Base-by-base conservation (phyloP, 2,888 invertebrate genomes). In the Phanerotoma sp. region DNA sequence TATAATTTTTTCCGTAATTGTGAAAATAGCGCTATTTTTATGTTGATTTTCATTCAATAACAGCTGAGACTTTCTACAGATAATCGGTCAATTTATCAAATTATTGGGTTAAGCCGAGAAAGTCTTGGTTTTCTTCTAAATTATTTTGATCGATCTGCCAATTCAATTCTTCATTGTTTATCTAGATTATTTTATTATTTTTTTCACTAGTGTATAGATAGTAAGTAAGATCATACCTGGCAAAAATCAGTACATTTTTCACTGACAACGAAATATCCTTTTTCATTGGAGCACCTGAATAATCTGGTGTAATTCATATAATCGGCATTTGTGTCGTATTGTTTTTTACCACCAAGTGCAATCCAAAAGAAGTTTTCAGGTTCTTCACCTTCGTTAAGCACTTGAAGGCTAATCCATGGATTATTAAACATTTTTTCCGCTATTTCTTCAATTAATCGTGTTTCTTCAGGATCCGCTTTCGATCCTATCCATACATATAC, bases 351-450 rank as follows among this genome's bases (percentile, higher is more conserved):
- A 51, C 93, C 93, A 25, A 96, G 81, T n/a, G 89, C 96, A 38
- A 95, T 89, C 97, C 97, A 98, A 81, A 97, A 97, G 83, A 97
- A 97, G 74, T 96, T 96, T 73, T 97, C 96, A 0, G 97, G 96
- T 77, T 98, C 98, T 73, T 93, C 93, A 13, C 96, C 96, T 80
- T 97, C 97, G 54, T 87, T 87, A 48, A 96, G 77, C 13, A 93
- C 86, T 86, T 93, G 81, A n/a, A 82, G 72, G 54, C 81, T 81
- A 61, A 81, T 81, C 79, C 79, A 80, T 13, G 80, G 78, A 81
- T 89, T 90, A 72, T 93, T 92, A 75, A 93, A 94, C 86, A 94
- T 92, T 71, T 92, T 88, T 71, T 94, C 92, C 1, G 96, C 96
- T 61, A 96, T 91, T 77, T 95, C 95, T 75, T 93, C 91, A 42